These are phyloP conservation scores for Darevskia mixta DNA, from an alignment of 2,797 vertebrate species.

Conservation along the genomic window DNA sequence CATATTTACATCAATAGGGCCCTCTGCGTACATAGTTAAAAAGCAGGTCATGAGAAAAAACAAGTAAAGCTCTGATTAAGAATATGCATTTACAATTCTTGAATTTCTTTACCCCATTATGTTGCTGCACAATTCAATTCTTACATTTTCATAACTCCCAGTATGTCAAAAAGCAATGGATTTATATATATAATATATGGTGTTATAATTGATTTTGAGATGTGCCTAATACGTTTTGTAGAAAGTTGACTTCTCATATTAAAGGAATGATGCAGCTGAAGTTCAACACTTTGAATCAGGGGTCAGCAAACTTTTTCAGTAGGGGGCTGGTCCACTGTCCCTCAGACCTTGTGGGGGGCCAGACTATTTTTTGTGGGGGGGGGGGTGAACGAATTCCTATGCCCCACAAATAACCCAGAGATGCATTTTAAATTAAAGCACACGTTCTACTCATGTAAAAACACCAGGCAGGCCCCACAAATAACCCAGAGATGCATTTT, in stretches of 20 bases:
- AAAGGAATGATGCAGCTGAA: not conserved
- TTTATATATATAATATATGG: not conserved
- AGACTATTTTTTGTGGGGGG: too few species aligned
- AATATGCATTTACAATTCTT: not conserved
- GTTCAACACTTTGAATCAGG: not conserved
- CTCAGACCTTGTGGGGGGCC: too few species aligned
- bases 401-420: too few species aligned
- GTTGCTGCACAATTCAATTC: not conserved
- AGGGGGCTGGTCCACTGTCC: too few species aligned
- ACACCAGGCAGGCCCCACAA: too few species aligned
- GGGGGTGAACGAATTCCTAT: too few species aligned
- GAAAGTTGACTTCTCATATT: not conserved
- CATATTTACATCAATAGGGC: constrained; percentile 92
- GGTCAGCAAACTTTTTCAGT: too few species aligned
- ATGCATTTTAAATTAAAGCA: too few species aligned
- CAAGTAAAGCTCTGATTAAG: not conserved
- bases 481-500: too few species aligned
- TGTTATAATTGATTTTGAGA: not conserved
- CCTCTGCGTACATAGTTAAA: constrained; percentile 80
- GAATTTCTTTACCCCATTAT: not conserved
- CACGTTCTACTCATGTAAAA: too few species aligned
- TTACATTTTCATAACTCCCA: not conserved
- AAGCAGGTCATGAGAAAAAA: not conserved
- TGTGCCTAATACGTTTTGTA: not conserved
- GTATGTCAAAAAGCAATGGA: not conserved